These are phyloP conservation scores for Syrphus vitripennis DNA, from an alignment of 2,888 invertebrate species.

Conservation along the genomic window DNA sequence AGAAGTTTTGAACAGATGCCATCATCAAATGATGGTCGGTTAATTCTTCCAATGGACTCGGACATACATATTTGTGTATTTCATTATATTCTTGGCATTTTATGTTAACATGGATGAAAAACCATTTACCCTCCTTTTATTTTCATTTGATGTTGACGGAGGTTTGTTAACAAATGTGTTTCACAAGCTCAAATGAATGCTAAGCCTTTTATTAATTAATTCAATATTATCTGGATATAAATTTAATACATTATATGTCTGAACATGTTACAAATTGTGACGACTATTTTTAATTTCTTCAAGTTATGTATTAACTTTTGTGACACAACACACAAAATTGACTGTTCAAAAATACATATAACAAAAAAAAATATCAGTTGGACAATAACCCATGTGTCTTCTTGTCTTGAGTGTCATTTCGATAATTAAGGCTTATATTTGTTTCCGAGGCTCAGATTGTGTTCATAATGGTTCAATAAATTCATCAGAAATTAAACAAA, in stretches of 20 bases:
- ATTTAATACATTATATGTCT: no score
- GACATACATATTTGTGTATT: neutral
- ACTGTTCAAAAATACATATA: no score
- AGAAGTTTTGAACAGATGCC: slow-evolving; percentile 26
- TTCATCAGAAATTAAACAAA: no score
- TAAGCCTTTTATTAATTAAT: neutral
- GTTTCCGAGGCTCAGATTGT: no score
- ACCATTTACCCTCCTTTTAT: neutral
- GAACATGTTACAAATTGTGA: neutral
- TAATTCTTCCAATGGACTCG: neutral
- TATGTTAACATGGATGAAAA: neutral
- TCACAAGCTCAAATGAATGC: neutral
- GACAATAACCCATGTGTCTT: no score
- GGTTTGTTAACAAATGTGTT: neutral
- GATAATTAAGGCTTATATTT: no score
- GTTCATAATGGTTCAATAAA: no score
- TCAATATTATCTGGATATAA: neutral
- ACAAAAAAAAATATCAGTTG: no score
- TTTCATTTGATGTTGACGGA: neutral
- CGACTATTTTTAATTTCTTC: neutral
- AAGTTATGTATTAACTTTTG: neutral
- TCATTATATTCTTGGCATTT: neutral
- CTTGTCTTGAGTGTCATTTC: no score
- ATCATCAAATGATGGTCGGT: slow-evolving; percentile 24
- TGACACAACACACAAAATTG: no score